Conservation (phyloP, 1,140 invertebrate species). For the Leptoteleia sp. region DNA sequence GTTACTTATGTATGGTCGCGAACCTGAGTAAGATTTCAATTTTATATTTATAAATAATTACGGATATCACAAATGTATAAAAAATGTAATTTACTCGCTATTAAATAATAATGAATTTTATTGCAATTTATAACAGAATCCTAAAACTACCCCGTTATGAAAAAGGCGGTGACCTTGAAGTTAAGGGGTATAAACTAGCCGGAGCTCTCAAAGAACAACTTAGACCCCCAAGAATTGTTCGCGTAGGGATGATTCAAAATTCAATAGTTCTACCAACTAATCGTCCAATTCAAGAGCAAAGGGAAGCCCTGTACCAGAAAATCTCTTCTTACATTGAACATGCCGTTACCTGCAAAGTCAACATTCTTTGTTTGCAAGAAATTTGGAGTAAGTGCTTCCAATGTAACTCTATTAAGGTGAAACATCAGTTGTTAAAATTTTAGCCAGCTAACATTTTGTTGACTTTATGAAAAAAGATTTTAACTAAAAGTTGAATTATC, state of each 20-base stretch:
- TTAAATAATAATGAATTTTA: too few species aligned
- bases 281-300: constrained; percentile 88
- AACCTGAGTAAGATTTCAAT: constrained; percentile 86
- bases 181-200: constrained; percentile 88
- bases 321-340: constrained; percentile 89
- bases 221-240: constrained; percentile 86
- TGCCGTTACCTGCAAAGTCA: constrained; percentile 90
- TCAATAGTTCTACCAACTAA: constrained; percentile 89
- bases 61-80: too few species aligned
- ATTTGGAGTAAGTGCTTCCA: constrained; percentile 97
- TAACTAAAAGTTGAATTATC: too few species aligned
- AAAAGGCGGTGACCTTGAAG: constrained; percentile 85
- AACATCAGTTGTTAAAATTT: too few species aligned
- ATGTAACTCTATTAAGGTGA: too few species aligned
- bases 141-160: constrained; percentile 81
- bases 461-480: too few species aligned
- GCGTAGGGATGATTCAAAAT: constrained; percentile 95
- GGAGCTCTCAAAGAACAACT: constrained; percentile 86
- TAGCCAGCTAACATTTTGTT: too few species aligned
- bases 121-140: constrained; percentile 69
- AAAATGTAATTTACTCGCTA: too few species aligned
- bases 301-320: constrained; percentile 89
- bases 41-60: too few species aligned
- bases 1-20: constrained; percentile 88
- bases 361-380: constrained; percentile 97